These are phyloP conservation scores for Zygogramma bicolorata DNA, from an alignment of 2,888 invertebrate species.

Conservation along the genomic window DNA sequence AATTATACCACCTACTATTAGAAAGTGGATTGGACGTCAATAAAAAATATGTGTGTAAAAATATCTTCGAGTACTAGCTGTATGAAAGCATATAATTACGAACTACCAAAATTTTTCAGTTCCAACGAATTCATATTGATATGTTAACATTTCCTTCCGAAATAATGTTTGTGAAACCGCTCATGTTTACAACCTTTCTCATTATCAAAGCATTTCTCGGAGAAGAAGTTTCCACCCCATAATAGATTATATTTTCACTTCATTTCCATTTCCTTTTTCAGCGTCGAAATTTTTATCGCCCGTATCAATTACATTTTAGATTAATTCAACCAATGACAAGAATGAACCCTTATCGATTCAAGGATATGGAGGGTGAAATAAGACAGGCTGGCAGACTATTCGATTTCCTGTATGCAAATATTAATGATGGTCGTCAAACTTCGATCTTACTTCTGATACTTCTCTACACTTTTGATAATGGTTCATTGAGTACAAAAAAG, in stretches of 20 bases:
- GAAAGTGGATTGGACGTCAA: too few species aligned
- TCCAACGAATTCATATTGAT: too few species aligned
- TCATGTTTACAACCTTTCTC: background rate
- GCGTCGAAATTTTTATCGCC: background rate
- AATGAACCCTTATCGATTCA: background rate
- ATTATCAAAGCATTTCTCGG: background rate
- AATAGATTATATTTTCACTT: background rate
- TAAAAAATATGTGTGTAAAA: too few species aligned
- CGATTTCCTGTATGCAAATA: background rate
- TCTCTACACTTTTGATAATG: background rate
- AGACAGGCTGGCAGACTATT: background rate
- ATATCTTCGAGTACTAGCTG: too few species aligned
- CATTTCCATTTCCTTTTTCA: background rate
- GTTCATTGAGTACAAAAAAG: too few species aligned
- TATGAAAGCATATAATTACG: too few species aligned
- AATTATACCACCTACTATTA: too few species aligned
- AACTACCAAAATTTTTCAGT: too few species aligned
- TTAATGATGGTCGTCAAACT: slow-evolving; percentile 7
- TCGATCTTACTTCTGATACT: background rate
- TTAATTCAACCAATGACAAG: background rate
- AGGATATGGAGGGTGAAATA: slow-evolving; percentile 15
- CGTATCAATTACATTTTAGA: slow-evolving; percentile 3
- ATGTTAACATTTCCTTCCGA: too few species aligned
- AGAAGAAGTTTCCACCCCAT: background rate
- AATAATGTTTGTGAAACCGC: background rate